These are phyloP conservation scores for Genyomyrus donnyi DNA, from an alignment of 2,113 vertebrate genomes.

Conservation along the genomic window DNA sequence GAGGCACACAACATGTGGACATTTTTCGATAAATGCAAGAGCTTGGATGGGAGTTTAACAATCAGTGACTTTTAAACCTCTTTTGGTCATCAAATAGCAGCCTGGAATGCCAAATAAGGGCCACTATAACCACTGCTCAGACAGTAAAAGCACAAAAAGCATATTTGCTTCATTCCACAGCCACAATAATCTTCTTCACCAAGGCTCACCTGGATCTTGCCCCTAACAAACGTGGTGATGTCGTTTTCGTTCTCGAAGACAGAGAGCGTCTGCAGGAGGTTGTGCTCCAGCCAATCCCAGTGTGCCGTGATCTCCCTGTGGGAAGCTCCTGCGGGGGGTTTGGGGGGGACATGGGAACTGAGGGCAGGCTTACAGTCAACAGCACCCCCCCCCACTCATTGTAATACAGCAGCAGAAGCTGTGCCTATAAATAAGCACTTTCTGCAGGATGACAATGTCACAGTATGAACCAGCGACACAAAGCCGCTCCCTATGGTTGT, in stretches of 20 bases:
- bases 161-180: background rate
- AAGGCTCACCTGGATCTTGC: conserved; percentile 88
- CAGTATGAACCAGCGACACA: background rate
- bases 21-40: background rate
- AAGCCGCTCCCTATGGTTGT: background rate
- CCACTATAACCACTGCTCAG: background rate
- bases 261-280: conserved; percentile 90
- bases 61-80: background rate
- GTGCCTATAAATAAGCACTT: background rate
- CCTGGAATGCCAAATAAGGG: background rate
- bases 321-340: conserved; percentile 67
- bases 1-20: background rate
- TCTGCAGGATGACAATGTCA: background rate
- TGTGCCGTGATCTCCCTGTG: conserved; percentile 94
- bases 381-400: background rate
- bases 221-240: conserved; percentile 92
- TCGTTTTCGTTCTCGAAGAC: conserved; percentile 98
- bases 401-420: background rate
- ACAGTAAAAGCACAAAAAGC: background rate
- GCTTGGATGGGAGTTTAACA: background rate
- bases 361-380: background rate
- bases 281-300: conserved; percentile 97
- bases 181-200: background rate
- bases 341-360: background rate
- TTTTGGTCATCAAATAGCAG: background rate